Percentiles rank a stretch among this genome's conserved stretches.
These are phyloP conservation scores for Poeciliopsis turrubarensis DNA, from an alignment of 2,113 vertebrate species.

Conservation along the genomic window DNA sequence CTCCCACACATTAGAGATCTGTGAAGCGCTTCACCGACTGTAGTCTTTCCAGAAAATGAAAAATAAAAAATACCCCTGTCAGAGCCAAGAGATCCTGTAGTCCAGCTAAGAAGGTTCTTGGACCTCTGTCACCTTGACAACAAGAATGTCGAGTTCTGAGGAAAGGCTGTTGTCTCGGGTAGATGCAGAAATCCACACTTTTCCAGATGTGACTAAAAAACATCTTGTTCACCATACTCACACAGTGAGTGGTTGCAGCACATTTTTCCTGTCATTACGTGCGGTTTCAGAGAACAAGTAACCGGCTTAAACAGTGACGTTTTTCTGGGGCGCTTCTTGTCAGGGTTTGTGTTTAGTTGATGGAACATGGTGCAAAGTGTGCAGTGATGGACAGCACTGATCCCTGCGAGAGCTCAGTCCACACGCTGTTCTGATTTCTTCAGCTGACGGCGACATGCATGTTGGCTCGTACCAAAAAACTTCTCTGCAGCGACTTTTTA, in stretches of 20 bases:
- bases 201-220: neutral
- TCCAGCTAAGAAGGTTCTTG: constrained; percentile 31
- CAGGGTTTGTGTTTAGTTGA: constrained; percentile 59
- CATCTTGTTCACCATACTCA: neutral
- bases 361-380: constrained; percentile 53
- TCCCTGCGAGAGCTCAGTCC: constrained; percentile 56
- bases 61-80: constrained; percentile 16
- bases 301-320: constrained; percentile 33
- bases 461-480: constrained; percentile 41
- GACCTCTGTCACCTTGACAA: constrained; percentile 32
- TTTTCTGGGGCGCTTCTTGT: constrained; percentile 50
- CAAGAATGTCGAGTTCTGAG: constrained; percentile 9
- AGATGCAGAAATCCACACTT: neutral
- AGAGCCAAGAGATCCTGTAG: constrained; percentile 36
- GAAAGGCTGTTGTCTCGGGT: neutral
- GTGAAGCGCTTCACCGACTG: constrained; percentile 61
- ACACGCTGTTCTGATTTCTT: constrained; percentile 67
- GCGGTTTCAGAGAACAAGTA: constrained; percentile 10
- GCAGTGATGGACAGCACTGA: constrained; percentile 56
- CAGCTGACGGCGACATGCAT: constrained; percentile 65
- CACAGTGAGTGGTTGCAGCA: neutral
- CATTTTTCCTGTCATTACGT: constrained; percentile 7
- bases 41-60: constrained; percentile 55
- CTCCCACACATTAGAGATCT: constrained; percentile 70
- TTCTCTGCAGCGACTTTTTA: constrained; percentile 12